Percentiles rank a stretch among this genome's conserved stretches.
Conservation (phyloP, 2,113 vertebrate species). For the Cacatua alba region DNA sequence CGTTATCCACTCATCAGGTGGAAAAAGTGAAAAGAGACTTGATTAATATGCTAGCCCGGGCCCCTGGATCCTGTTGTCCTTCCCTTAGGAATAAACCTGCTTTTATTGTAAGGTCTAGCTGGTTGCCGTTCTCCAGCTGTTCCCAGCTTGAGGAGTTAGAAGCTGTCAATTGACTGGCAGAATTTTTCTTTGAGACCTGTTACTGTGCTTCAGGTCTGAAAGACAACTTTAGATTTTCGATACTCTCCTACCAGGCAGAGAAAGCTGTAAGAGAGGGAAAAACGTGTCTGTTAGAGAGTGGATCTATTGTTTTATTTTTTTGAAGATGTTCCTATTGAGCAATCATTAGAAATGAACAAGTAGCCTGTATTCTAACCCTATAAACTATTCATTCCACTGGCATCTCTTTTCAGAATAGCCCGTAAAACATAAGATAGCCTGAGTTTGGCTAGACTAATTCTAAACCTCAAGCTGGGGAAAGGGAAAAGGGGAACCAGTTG, state of each 20-base stretch:
- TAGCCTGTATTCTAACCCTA: not conserved
- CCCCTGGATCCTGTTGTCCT: not conserved
- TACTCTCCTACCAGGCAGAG: not conserved
- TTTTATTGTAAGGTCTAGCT: not conserved
- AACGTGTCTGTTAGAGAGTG: not conserved
- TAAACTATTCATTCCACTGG: not conserved
- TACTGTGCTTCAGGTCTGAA: not conserved
- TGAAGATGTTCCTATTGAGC: not conserved
- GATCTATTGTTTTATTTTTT: not conserved
- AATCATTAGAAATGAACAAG: not conserved
- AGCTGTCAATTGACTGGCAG: not conserved
- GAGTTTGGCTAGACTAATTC: not conserved
- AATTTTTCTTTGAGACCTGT: not conserved
- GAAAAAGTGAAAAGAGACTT: not conserved
- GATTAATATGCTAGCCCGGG: not conserved
- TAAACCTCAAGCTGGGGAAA: not conserved
- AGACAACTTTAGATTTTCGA: not conserved
- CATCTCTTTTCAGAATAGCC: not conserved
- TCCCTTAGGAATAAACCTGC: not conserved
- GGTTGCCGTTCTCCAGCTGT: conserved; percentile 17
- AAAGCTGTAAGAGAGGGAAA: not conserved
- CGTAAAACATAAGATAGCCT: not conserved
- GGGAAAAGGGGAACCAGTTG: not conserved
- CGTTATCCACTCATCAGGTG: not conserved
- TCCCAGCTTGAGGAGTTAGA: conserved; percentile 5